Percentiles rank a stretch among this genome's conserved stretches.
These are phyloP conservation scores for Menidia menidia DNA, from an alignment of 2,797 vertebrate species.

Conservation along the genomic window DNA sequence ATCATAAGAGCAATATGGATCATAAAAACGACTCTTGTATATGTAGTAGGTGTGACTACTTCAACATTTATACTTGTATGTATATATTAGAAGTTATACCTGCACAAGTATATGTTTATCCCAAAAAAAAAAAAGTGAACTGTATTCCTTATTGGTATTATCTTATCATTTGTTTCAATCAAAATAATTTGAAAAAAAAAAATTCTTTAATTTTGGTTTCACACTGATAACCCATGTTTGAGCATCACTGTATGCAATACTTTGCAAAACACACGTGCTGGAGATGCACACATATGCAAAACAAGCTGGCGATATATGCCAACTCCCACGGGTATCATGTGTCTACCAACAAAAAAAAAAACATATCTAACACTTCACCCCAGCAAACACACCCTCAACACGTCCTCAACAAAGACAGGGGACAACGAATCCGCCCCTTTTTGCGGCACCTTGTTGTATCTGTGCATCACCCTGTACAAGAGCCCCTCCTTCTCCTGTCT, in stretches of 20 bases:
- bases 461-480: conserved; percentile 15
- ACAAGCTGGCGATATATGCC: conserved; percentile 31
- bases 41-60: too few species aligned
- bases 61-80: too few species aligned
- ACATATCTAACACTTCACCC: conserved; percentile 66
- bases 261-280: conserved; percentile 18
- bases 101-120: too few species aligned
- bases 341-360: conserved; percentile 46
- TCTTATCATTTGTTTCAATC: too few species aligned
- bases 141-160: too few species aligned
- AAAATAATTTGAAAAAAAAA: neutral
- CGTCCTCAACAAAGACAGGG: conserved; percentile 74
- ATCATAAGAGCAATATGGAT: neutral
- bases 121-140: too few species aligned
- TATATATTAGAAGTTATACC: too few species aligned
- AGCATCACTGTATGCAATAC: neutral
- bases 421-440: conserved; percentile 21
- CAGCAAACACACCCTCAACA: conserved; percentile 50
- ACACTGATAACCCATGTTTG: conserved; percentile 14
- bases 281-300: conserved; percentile 12
- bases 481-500: conserved; percentile 42
- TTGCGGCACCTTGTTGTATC: conserved; percentile 17
- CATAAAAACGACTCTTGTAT: neutral
- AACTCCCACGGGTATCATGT: conserved; percentile 39
- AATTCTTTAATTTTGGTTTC: neutral